Percentiles rank a stretch among this genome's conserved stretches.
These are phyloP conservation scores for Leptodactylus fuscus DNA, from an alignment of 2,113 vertebrate species.

Conservation along the genomic window DNA sequence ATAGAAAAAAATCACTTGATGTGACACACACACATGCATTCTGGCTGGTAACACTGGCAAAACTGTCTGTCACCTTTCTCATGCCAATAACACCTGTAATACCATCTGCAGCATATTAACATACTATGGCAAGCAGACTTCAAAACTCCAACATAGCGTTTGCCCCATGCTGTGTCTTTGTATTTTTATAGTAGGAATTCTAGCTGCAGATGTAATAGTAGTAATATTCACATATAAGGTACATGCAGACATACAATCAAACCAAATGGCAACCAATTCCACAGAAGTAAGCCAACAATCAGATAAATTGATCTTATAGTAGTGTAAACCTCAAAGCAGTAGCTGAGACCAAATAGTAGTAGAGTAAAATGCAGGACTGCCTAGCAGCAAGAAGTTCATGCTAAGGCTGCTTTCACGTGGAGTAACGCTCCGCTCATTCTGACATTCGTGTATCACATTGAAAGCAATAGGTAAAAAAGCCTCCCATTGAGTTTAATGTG, in stretches of 20 bases:
- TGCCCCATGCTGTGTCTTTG: background rate
- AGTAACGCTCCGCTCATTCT: no score
- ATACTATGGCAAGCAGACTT: background rate
- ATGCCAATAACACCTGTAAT: slow-evolving; percentile 25
- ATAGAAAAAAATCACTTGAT: background rate
- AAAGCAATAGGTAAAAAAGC: no score
- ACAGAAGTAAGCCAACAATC: background rate
- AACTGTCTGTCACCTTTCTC: slow-evolving; percentile 17
- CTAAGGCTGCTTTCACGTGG: no score
- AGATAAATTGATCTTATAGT: background rate
- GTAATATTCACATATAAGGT: background rate
- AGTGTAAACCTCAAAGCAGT: background rate
- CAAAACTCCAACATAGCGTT: background rate
- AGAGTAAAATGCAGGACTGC: background rate
- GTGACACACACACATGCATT: slow-evolving; percentile 3
- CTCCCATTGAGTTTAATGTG: no score
- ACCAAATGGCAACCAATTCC: background rate
- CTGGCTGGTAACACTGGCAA: slow-evolving; percentile 2
- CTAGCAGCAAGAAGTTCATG: background rate
- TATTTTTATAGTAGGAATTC: background rate
- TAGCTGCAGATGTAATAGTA: background rate
- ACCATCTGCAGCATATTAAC: slow-evolving; percentile 5
- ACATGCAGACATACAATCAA: background rate
- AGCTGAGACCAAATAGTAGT: background rate
- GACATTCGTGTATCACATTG: no score